Conservation (phyloP, 2,797 vertebrate genomes). For the Darevskia mixta region DNA sequence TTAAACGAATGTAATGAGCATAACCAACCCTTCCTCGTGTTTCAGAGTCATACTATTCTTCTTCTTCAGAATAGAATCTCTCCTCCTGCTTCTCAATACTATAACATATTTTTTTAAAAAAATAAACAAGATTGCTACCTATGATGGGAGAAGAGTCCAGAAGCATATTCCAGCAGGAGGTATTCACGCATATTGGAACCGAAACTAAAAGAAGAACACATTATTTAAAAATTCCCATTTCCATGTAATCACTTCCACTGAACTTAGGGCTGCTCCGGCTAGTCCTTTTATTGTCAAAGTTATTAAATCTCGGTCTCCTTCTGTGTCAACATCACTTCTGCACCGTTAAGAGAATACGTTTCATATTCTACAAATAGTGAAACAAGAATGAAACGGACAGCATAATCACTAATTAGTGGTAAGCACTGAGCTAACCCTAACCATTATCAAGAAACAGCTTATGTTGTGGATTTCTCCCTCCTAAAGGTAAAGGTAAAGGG, state of each 20-base stretch:
- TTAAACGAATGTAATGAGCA: neutral
- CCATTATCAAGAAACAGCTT: neutral
- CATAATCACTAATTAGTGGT: neutral
- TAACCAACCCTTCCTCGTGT: neutral
- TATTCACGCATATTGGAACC: slow-evolving; percentile 97
- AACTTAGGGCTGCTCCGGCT: neutral
- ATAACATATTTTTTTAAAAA: neutral
- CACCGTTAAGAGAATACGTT: neutral
- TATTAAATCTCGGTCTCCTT: neutral
- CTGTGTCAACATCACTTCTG: neutral
- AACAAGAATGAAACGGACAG: too few relatives aligned
- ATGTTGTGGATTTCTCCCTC: neutral
- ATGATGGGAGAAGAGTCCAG: slow-evolving; percentile 94
- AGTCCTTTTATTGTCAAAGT: neutral
- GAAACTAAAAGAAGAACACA: slow-evolving; percentile 82
- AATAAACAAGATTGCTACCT: slow-evolving; percentile 80
- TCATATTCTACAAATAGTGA: neutral
- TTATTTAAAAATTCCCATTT: neutral
- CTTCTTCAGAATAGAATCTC: neutral
- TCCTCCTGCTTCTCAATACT: neutral
- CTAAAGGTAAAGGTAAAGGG: too few relatives aligned
- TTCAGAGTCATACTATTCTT: neutral
- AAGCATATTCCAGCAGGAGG: slow-evolving; percentile 94
- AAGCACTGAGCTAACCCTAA: neutral
- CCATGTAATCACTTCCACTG: neutral